A percentile compares a stretch with the other conserved stretches of the same genome.
Evolutionary conservation across 2,113 vertebrate genomes (phyloP).

Genomic region (Vulpes lagopus): DNA sequence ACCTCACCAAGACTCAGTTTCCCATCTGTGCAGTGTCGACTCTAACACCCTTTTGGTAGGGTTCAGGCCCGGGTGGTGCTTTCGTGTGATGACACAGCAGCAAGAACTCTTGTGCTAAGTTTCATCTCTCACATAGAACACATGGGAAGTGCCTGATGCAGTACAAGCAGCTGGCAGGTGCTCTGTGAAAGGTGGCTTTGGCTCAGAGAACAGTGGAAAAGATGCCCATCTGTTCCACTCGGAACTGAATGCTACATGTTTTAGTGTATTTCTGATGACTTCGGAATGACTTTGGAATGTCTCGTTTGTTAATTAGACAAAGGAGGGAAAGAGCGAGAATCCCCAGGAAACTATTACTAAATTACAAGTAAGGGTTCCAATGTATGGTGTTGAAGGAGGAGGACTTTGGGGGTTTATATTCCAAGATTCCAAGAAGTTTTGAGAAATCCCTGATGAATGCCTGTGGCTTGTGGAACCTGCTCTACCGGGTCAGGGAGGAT

Average conservation of each 20-base stretch:
- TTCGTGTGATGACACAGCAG: background rate
- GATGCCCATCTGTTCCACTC: accelerated
- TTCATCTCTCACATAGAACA: accelerated
- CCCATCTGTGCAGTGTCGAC: accelerated
- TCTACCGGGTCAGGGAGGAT: background rate
- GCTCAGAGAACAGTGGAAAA: background rate
- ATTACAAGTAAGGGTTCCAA: background rate
- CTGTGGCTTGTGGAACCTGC: constrained; percentile 34
- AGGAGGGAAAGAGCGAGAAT: background rate
- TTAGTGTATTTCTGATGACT: background rate
- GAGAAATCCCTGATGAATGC: background rate
- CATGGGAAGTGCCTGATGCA: background rate
- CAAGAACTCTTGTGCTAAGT: background rate
- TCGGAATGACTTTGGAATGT: background rate
- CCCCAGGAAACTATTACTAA: background rate
- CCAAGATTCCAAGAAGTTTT: background rate
- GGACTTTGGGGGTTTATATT: background rate
- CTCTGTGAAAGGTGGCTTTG: background rate
- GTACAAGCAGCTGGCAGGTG: background rate
- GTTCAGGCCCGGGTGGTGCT: background rate
- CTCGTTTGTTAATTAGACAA: background rate
- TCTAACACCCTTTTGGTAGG: accelerated
- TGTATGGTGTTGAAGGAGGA: background rate
- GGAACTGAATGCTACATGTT: accelerated
- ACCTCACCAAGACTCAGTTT: accelerated